Evolutionary conservation across 2,797 vertebrate species (phyloP).

Genomic region (Parotocinclus haroldoi): DNA sequence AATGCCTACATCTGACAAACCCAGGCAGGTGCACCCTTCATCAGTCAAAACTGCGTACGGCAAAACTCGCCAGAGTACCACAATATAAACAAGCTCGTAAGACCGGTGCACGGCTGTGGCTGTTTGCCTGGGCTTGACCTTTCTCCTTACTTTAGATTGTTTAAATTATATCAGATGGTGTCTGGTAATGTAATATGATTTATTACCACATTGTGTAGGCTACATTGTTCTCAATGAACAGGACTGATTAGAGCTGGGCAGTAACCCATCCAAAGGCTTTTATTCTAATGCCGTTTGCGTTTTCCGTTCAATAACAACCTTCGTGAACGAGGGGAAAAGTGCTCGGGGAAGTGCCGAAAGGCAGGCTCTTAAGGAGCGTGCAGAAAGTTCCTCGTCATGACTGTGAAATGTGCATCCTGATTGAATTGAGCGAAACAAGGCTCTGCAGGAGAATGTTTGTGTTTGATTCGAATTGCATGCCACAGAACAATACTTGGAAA

Average conservation of each 20-base stretch:
- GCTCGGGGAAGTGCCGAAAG: slow-evolving; percentile 21
- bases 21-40: no score
- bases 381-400: slow-evolving; percentile 19
- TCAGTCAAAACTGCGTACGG: background rate
- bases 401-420: background rate
- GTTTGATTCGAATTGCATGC: slow-evolving; percentile 17
- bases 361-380: background rate
- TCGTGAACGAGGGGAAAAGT: no score
- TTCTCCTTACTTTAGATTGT: slow-evolving; percentile 40
- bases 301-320: no score
- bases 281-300: no score
- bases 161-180: slow-evolving; percentile 41
- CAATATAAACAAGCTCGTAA: background rate
- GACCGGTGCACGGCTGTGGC: background rate
- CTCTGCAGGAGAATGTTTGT: slow-evolving; percentile 15
- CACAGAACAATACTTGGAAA: slow-evolving; percentile 9
- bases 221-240: slow-evolving; percentile 14
- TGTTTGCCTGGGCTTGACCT: background rate
- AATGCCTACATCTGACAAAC: no score
- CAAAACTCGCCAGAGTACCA: background rate
- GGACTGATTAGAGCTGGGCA: background rate
- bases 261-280: no score
- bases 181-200: slow-evolving; percentile 17
- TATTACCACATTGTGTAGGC: slow-evolving; percentile 8
- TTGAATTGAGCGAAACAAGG: background rate